Conservation (phyloP, 2,797 vertebrate species). For the Apogon hyalosoma region DNA sequence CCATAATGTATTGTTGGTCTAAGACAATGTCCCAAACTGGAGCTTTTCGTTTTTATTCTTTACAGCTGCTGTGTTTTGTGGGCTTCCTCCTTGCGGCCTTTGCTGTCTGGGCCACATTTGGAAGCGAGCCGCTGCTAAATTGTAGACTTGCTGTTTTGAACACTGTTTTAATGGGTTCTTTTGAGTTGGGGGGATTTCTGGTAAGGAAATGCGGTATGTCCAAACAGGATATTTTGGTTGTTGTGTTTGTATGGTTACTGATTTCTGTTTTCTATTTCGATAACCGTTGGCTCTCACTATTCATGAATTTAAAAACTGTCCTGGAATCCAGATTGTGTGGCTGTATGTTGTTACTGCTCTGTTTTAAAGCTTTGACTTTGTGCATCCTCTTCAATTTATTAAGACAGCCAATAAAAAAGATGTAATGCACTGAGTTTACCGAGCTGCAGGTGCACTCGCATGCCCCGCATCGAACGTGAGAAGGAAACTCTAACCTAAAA, state of each 20-base stretch:
- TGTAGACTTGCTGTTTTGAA: slow-evolving; percentile 75
- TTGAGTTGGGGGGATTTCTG: slow-evolving; percentile 74
- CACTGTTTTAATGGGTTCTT: slow-evolving; percentile 73
- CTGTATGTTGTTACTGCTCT: slow-evolving; percentile 43
- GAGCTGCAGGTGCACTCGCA: slow-evolving; percentile 70
- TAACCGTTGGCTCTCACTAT: slow-evolving; percentile 31
- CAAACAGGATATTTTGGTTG: slow-evolving; percentile 67
- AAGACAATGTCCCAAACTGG: slow-evolving; percentile 55
- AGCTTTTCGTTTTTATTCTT: slow-evolving; percentile 71
- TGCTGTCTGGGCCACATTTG: slow-evolving; percentile 81
- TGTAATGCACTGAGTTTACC: slow-evolving; percentile 44
- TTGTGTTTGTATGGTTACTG: slow-evolving; percentile 57
- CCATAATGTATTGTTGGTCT: slow-evolving; percentile 51
- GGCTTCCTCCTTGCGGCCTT: slow-evolving; percentile 77
- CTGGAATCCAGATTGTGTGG: slow-evolving; percentile 38
- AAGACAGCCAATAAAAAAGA: slow-evolving; percentile 62
- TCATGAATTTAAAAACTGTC: slow-evolving; percentile 21
- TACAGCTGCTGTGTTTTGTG: slow-evolving; percentile 77
- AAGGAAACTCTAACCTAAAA: slow-evolving; percentile 47
- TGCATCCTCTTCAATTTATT: slow-evolving; percentile 62
- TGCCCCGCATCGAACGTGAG: slow-evolving; percentile 46
- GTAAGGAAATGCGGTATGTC: slow-evolving; percentile 64
- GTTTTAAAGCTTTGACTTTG: slow-evolving; percentile 40
- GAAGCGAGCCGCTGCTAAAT: slow-evolving; percentile 73
- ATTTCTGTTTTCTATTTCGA: slow-evolving; percentile 58